Base-by-base conservation (phyloP, 1,140 invertebrate species). In the Drosophila tropicalis region DNA sequence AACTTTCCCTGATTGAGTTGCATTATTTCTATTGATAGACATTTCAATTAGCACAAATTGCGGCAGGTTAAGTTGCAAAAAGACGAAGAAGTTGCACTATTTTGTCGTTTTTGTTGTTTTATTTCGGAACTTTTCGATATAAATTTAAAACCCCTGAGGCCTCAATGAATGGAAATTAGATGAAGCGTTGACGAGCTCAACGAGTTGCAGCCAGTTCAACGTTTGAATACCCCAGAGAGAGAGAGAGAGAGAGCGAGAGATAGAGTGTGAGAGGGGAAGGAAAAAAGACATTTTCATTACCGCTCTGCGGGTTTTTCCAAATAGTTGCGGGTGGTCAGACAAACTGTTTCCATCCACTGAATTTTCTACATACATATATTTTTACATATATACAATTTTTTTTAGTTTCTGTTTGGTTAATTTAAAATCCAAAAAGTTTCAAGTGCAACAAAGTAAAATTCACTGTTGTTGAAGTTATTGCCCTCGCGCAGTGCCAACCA, bases 1-100 rank as follows among this genome's bases (percentile, higher is more conserved):
- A 87, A 87, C 83, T 87, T 87, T 87, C 84, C 67, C 84, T 89
- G 83, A 89, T 87, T 87, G 83, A 89, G 83, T 81, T 89, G 84
- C 83, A 83, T 51, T 51, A 51, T 89, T 87, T 83, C 87, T 76
- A 89, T 87, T 70, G 56, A 76, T 80, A 87, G 83, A 87, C 83
- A 87, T 87, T 87, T 87, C 83, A 89, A 87, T 87, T 87, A 87
- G 83, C 76, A 58, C 55, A 79, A 83, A 76, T 83, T 83, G 80
- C 73, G 75, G 75, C 80, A 72, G 72, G 71, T 83, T 60, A 71
- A 19, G 17, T 34, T 17, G 17, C 12, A 55, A 34, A 29, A 5
- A 39, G 56, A 3, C 19, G 17, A 51, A 51, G 44, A 22, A 51
- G 44, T 51, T 19, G 44, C 44, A 56, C 44, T 61, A 61, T 69